These are phyloP conservation scores for Leptinotarsa peninsularis DNA, from an alignment of 2,888 invertebrate species.

Conservation along the genomic window DNA sequence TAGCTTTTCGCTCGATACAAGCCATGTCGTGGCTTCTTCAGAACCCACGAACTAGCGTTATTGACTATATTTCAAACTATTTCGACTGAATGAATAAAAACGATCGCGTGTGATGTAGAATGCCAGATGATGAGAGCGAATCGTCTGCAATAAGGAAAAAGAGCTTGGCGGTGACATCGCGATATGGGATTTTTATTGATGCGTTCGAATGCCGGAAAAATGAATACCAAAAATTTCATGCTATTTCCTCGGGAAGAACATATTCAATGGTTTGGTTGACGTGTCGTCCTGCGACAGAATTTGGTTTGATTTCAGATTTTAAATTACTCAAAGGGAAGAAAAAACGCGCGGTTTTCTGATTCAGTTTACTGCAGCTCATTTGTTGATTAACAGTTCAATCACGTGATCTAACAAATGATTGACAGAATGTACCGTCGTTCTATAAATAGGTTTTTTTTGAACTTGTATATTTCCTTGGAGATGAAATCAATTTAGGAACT, in stretches of 20 bases:
- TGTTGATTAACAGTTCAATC: too few relatives aligned
- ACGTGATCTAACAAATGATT: too few relatives aligned
- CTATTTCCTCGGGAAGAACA: neutral
- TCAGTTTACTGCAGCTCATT: too few relatives aligned
- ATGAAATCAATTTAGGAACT: too few relatives aligned
- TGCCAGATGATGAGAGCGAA: conserved; percentile 32
- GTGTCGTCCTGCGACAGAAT: too few relatives aligned
- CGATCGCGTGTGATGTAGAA: conserved; percentile 41
- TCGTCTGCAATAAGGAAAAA: conserved; percentile 39
- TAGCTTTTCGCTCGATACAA: neutral
- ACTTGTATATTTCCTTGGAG: too few relatives aligned
- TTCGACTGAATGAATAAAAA: conserved; percentile 18
- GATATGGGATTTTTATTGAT: conserved; percentile 48
- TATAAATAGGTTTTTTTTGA: too few relatives aligned
- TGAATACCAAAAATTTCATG: conserved; percentile 23
- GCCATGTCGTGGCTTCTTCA: neutral
- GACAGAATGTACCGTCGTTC: too few relatives aligned
- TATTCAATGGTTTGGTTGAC: neutral
- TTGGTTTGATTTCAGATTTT: too few relatives aligned
- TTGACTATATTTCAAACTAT: conserved; percentile 31
- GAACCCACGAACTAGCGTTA: conserved; percentile 10
- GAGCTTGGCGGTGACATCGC: conserved; percentile 49
- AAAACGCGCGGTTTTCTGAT: too few relatives aligned
- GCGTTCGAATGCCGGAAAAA: conserved; percentile 28
- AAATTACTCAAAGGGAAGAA: too few relatives aligned